A percentile compares a stretch with the other conserved stretches of the same genome.
phyloP scores from a whole-genome alignment of 2,797 vertebrate genomes.

The Gobionotothen gibberifrons region DNA sequence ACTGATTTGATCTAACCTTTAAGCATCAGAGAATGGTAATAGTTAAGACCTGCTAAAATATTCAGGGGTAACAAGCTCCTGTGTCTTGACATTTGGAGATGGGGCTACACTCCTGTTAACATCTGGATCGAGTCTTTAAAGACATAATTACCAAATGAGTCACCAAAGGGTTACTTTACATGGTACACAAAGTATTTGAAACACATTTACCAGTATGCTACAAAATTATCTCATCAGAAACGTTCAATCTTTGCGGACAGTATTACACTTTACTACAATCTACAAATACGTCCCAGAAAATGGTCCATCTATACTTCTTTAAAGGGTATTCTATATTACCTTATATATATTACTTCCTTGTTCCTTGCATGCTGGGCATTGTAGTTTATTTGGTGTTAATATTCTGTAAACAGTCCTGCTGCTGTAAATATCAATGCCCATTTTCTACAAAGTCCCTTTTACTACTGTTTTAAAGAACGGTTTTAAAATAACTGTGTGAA shows the following conservation, averaged over 20 bases:
- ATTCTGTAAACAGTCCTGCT: slow-evolving; percentile 2
- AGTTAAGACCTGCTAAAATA: background rate
- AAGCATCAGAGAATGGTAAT: background rate
- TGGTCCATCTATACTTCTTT: background rate
- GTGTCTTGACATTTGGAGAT: background rate
- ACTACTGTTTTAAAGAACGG: background rate
- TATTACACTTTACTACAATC: slow-evolving; percentile 34
- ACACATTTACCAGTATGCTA: slow-evolving; percentile 48
- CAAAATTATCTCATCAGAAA: slow-evolving; percentile 37
- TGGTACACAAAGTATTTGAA: slow-evolving; percentile 20
- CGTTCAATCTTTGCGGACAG: slow-evolving; percentile 29
- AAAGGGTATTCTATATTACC: slow-evolving; percentile 9
- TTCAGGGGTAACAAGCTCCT: background rate
- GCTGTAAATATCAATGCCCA: slow-evolving; percentile 15
- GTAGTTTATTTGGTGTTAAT: slow-evolving; percentile 4
- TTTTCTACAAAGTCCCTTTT: background rate
- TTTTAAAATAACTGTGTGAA: background rate
- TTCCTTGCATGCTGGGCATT: background rate
- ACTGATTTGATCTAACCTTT: background rate
- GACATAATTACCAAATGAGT: slow-evolving; percentile 13
- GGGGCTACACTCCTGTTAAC: background rate
- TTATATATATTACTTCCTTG: background rate
- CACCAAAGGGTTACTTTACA: slow-evolving; percentile 27
- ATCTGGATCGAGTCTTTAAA: slow-evolving; percentile 19
- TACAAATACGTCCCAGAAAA: slow-evolving; percentile 37